A percentile compares a stretch with the other conserved stretches of the same genome.
Evolutionary conservation across 2,888 invertebrate species (phyloP).

Genomic region (Coelogynopora nodosa): DNA sequence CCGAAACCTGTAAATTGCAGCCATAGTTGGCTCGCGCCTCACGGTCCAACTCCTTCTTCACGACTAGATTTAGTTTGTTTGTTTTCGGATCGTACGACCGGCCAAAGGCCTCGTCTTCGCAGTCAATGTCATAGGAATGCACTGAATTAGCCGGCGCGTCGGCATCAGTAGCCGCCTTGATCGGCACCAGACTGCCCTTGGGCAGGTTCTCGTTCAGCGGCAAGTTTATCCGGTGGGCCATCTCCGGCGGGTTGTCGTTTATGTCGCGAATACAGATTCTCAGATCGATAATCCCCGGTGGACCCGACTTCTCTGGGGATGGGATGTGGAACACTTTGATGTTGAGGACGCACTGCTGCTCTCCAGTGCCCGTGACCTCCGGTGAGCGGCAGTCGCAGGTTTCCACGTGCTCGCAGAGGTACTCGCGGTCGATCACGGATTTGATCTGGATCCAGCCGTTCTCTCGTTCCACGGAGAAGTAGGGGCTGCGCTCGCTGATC

Average conservation of each 20-base stretch:
- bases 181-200: neutral
- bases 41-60: conserved; percentile 37
- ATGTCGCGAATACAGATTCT: neutral
- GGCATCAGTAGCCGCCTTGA: neutral
- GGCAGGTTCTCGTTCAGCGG: neutral
- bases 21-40: neutral
- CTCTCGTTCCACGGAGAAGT: neutral
- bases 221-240: neutral
- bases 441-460: neutral
- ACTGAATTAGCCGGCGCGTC: neutral
- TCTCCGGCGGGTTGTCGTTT: neutral
- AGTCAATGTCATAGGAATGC: neutral
- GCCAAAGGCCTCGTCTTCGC: neutral
- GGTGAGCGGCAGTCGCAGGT: neutral
- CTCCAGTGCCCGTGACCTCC: conserved; percentile 1
- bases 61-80: neutral
- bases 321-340: neutral
- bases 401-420: neutral
- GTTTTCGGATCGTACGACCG: neutral
- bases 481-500: neutral
- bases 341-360: neutral
- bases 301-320: neutral
- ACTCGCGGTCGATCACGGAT: neutral
- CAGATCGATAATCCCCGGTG: neutral
- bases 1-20: conserved; percentile 27